A percentile compares a stretch with the other conserved stretches of the same genome.
Evolutionary conservation across 2,888 invertebrate genomes (phyloP).

Genomic region (Ophonus ardosiacus): DNA sequence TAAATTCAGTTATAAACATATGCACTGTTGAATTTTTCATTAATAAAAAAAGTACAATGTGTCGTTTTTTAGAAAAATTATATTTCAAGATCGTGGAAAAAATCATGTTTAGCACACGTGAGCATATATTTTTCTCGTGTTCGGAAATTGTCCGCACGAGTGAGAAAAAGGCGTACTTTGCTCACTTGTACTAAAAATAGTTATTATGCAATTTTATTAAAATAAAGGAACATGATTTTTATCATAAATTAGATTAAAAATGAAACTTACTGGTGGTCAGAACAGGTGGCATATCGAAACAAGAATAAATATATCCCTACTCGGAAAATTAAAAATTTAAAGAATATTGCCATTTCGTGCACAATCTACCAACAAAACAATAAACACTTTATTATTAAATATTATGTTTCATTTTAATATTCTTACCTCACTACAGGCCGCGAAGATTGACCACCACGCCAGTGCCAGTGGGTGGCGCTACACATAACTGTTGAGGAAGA

Average conservation of each 20-base stretch:
- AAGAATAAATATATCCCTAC: conserved; percentile 38
- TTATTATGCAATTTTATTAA: too few relatives aligned
- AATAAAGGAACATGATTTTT: neutral
- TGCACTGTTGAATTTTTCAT: too few relatives aligned
- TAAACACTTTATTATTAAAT: neutral
- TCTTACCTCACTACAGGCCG: neutral
- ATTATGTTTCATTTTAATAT: neutral
- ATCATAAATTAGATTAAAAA: neutral
- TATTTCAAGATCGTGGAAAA: too few relatives aligned
- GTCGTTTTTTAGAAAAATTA: too few relatives aligned
- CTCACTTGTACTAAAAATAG: too few relatives aligned
- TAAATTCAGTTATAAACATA: too few relatives aligned
- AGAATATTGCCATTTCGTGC: conserved; percentile 30
- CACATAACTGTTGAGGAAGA: conserved; percentile 49
- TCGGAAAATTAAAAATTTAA: conserved; percentile 31
- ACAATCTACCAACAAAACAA: neutral
- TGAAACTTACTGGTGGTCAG: conserved; percentile 55
- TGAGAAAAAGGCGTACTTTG: too few relatives aligned
- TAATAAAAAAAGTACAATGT: too few relatives aligned
- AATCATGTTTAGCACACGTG: too few relatives aligned
- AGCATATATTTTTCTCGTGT: too few relatives aligned
- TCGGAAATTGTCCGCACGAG: too few relatives aligned
- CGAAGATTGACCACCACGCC: conserved; percentile 6
- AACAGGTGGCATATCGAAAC: conserved; percentile 39
- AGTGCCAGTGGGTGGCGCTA: conserved; percentile 5